Percentiles rank a stretch among this genome's conserved stretches.
Evolutionary conservation across 2,113 vertebrate genomes (phyloP).

Genomic region (Myxocyprinus asiaticus): DNA sequence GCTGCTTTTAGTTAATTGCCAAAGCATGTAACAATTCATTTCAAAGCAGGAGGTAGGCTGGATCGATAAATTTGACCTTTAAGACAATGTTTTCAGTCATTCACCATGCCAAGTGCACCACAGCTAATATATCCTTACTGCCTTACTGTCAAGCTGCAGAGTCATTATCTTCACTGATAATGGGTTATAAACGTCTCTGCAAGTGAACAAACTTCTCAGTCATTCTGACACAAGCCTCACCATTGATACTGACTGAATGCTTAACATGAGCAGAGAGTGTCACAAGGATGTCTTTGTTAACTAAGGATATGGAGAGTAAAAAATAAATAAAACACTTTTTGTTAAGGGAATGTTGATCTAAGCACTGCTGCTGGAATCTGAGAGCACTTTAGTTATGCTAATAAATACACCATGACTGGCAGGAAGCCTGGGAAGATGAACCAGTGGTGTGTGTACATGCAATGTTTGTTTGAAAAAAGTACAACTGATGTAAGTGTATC

Average conservation of each 20-base stretch:
- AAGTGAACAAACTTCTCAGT: not conserved
- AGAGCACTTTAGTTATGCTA: not conserved
- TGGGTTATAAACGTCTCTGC: not conserved
- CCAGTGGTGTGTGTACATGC: not conserved
- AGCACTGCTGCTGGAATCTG: not conserved
- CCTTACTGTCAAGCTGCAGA: not conserved
- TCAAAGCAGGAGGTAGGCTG: not conserved
- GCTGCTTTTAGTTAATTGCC: slow-evolving; percentile 31
- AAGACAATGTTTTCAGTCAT: slow-evolving; percentile 10
- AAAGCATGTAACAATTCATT: not conserved
- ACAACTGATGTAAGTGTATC: not conserved
- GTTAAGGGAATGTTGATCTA: not conserved
- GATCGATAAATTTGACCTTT: slow-evolving; percentile 13
- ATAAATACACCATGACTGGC: not conserved
- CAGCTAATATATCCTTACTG: not conserved
- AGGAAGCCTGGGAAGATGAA: not conserved
- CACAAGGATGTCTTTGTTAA: not conserved
- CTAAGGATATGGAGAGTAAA: not conserved
- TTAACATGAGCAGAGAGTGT: not conserved
- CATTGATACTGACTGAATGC: not conserved
- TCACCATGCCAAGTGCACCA: not conserved
- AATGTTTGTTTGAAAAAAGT: not conserved
- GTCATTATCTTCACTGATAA: slow-evolving; percentile 9
- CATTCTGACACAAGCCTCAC: not conserved
- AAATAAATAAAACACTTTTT: not conserved